Conservation (phyloP, 2,888 invertebrate species). For the Pseudanteris insignis region DNA sequence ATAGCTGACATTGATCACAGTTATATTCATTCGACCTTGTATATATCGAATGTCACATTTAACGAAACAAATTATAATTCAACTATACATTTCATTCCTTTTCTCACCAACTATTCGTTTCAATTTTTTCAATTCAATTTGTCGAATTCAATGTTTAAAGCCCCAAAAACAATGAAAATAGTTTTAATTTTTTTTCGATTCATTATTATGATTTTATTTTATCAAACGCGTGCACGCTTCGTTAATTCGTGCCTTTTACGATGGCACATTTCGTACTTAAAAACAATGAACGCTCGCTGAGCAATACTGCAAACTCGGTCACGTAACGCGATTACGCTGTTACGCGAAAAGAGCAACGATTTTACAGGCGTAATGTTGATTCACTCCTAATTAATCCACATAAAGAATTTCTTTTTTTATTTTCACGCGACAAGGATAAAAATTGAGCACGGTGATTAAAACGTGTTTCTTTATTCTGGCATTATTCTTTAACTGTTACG, state of each 20-base stretch:
- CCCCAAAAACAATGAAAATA: too few species aligned
- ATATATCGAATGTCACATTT: too few species aligned
- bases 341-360: slow-evolving; percentile 31
- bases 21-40: too few species aligned
- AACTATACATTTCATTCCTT: too few species aligned
- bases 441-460: not conserved
- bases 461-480: not conserved
- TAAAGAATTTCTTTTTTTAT: slow-evolving; percentile 11
- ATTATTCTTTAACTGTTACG: too few species aligned
- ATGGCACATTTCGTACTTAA: slow-evolving; percentile 10
- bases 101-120: too few species aligned
- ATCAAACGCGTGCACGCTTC: too few species aligned
- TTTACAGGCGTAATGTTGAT: slow-evolving; percentile 15
- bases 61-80: too few species aligned
- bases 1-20: slow-evolving; percentile 23
- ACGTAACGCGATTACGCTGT: slow-evolving; percentile 30
- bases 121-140: too few species aligned
- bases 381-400: slow-evolving; percentile 19
- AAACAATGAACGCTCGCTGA: slow-evolving; percentile 31
- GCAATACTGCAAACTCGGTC: slow-evolving; percentile 26
- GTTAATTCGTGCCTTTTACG: slow-evolving; percentile 13
- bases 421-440: slow-evolving; percentile 4
- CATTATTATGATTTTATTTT: too few species aligned
- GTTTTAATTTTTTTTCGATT: too few species aligned
- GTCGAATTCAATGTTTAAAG: too few species aligned